Percentiles rank a stretch among this genome's conserved stretches.
phyloP scores from a whole-genome alignment of 2,113 vertebrate species.

The Cavia aperea region DNA sequence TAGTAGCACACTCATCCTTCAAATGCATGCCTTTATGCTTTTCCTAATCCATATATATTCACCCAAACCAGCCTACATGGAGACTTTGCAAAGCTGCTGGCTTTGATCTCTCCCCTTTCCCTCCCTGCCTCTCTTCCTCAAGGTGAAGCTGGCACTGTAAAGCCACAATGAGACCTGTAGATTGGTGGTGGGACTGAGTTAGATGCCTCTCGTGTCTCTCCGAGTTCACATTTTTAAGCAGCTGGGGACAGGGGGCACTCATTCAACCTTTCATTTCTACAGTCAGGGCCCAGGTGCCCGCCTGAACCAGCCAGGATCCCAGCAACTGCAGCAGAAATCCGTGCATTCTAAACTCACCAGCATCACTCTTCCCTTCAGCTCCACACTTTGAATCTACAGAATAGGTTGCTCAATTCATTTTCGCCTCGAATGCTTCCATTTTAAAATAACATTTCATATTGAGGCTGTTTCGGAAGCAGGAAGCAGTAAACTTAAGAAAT shows the following conservation, averaged over 20 bases:
- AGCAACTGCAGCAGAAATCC: not conserved
- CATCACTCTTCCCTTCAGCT: not conserved
- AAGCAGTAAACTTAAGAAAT: not conserved
- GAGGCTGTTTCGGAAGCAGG: not conserved
- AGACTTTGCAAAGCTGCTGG: not conserved
- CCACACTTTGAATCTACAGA: not conserved
- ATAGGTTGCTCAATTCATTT: not conserved
- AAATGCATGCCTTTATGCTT: not conserved
- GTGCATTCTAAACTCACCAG: not conserved
- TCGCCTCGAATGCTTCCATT: not conserved
- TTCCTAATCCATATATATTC: not conserved
- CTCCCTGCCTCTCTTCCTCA: not conserved
- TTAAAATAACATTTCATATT: not conserved
- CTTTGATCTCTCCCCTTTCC: not conserved
- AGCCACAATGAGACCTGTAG: not conserved
- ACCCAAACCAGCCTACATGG: not conserved
- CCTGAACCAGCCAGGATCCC: accelerated
- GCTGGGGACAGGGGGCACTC: not conserved
- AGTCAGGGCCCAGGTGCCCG: not conserved
- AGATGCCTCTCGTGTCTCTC: not conserved
- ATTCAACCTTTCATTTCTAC: not conserved
- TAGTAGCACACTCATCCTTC: not conserved
- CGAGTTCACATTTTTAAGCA: not conserved
- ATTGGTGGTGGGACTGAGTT: not conserved
- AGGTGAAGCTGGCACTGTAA: not conserved